These are phyloP conservation scores for Lycocerus yunnanus DNA, from an alignment of 2,888 invertebrate genomes.

Conservation along the genomic window DNA sequence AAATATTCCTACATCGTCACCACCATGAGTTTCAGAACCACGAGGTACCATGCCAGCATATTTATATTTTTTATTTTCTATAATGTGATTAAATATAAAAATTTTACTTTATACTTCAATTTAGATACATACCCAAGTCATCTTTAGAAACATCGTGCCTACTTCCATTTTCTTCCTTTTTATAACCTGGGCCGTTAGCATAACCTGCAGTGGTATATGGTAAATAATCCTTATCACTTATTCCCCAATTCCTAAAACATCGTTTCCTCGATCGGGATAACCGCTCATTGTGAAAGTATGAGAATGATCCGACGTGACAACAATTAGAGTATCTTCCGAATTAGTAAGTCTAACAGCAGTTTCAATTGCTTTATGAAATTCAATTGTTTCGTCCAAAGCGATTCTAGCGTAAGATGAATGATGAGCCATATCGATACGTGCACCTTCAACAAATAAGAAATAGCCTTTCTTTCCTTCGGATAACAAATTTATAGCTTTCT, in stretches of 20 bases:
- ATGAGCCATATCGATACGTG: constrained; percentile 75
- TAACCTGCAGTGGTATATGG: constrained; percentile 71
- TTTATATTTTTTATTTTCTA: constrained; percentile 55
- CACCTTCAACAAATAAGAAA: constrained; percentile 75
- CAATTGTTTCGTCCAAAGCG: constrained; percentile 79
- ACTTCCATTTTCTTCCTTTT: background rate
- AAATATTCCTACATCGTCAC: constrained; percentile 80
- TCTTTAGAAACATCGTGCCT: constrained; percentile 60
- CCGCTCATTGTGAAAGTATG: constrained; percentile 79
- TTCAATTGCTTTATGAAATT: constrained; percentile 61
- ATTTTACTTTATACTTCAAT: background rate
- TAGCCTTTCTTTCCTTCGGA: constrained; percentile 67
- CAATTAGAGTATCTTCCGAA: constrained; percentile 72
- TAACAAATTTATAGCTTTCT: constrained; percentile 73
- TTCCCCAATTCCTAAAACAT: constrained; percentile 61
- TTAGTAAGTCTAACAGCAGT: constrained; percentile 67
- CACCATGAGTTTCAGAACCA: constrained; percentile 69
- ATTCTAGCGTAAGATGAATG: constrained; percentile 69
- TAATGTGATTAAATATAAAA: background rate
- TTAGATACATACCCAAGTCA: constrained; percentile 37
- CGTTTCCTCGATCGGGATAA: constrained; percentile 69
- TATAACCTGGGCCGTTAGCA: constrained; percentile 57
- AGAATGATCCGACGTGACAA: constrained; percentile 78
- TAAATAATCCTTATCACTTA: constrained; percentile 58
- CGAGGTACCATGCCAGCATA: constrained; percentile 67